phyloP scores from a whole-genome alignment of 1,140 invertebrate species.

The Lepeophtheirus salmonis region DNA sequence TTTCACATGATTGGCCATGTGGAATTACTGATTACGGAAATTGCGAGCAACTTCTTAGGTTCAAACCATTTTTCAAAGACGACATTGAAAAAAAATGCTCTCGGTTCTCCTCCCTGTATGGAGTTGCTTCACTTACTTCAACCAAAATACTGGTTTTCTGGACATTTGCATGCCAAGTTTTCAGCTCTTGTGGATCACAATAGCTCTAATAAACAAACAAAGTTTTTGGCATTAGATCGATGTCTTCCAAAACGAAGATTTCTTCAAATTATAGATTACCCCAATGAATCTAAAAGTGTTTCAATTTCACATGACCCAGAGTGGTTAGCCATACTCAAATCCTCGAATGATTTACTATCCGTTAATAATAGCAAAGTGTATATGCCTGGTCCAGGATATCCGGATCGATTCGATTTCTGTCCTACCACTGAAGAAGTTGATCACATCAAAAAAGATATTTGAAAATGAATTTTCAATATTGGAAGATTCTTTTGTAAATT shows the following conservation, averaged over 20 bases:
- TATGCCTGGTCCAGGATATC: conserved; percentile 13
- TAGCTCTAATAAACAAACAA: conserved; percentile 35
- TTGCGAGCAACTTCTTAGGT: conserved; percentile 45
- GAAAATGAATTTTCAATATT: conserved; percentile 45
- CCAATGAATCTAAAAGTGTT: not conserved
- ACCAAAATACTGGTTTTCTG: conserved; percentile 87
- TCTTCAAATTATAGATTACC: conserved; percentile 28
- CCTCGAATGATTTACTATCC: conserved; percentile 13
- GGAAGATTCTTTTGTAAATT: conserved; percentile 37
- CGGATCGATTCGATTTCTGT: conserved; percentile 45
- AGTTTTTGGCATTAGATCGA: conserved; percentile 89
- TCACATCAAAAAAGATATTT: conserved; percentile 42
- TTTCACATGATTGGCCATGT: conserved; percentile 93
- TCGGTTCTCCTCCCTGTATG: conserved; percentile 66
- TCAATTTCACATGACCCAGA: not conserved
- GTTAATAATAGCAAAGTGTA: conserved; percentile 18
- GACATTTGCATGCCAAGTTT: conserved; percentile 92
- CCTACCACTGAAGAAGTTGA: conserved; percentile 53
- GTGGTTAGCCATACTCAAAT: conserved; percentile 14
- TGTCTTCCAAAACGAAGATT: conserved; percentile 45
- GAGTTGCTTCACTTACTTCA: conserved; percentile 55
- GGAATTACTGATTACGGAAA: conserved; percentile 74
- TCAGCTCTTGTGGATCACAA: conserved; percentile 41
- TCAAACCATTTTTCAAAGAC: conserved; percentile 46
- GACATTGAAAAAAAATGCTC: conserved; percentile 54